Base-by-base conservation (phyloP, 2,888 invertebrate species). In the Amitus sp. region DNA sequence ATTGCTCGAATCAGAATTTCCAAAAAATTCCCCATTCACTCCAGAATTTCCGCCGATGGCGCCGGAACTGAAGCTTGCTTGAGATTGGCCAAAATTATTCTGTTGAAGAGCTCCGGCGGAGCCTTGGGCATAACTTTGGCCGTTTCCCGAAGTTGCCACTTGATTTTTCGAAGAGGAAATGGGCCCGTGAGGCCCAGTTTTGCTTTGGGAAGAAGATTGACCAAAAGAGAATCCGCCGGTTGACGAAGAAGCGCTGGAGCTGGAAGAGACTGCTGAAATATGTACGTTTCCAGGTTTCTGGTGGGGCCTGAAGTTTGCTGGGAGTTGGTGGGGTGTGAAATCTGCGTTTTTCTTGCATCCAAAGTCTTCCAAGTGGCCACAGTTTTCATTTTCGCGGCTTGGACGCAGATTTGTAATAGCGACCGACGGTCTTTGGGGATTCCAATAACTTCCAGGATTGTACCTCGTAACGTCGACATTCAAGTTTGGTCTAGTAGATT, bases 111-210 rank as follows among this genome's bases (percentile, higher is more conserved):
- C 66, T 0, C 72, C 71, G 1, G 74, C 68, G 6, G 65, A 56
- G 10, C 73, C 70, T 46, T 75, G 73, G 9, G 75, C 70, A 3
- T 73, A 68, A 49, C 73, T 68, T 42, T 74, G 58, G 2, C 70
- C 72, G 28, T 74, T 65, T 9, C 74, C 72, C 10, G 68, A 65
- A 2, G 73, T 67, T 47, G 72, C 57, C 1, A 67, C 70, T 4
- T 65, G 61, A 47, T 75, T 74, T 12, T 67, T 65, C 1, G 71
- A 72, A 53, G 62, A 66, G 6, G 72, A 71, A n/a, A 66, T 61
- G 10, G 71, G 73, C 23, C 71, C 69, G 43, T 65, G 66, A 1
- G 63, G 59, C 13, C 71, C 71, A 2, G 52, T 53, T 27, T 62
- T 55, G 53, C 74, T 69, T 34, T 73, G 69, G 1, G 71, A 71